These are phyloP conservation scores for Neoaliturus tenellus DNA, from an alignment of 2,888 invertebrate genomes.

Conservation along the genomic window DNA sequence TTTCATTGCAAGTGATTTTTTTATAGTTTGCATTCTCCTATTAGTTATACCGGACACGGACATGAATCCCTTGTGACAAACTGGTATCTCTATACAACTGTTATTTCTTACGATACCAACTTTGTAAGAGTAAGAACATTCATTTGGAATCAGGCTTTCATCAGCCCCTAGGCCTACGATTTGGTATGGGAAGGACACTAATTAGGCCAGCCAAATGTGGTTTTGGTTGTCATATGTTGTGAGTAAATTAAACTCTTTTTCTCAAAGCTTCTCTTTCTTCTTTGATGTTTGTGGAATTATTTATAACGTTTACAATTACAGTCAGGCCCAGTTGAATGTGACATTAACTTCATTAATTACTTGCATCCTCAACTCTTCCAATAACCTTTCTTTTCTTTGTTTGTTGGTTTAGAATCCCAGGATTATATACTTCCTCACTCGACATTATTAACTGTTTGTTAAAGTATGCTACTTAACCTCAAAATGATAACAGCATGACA, in stretches of 20 bases:
- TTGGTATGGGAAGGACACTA: conserved; percentile 16
- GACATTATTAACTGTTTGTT: conserved; percentile 16
- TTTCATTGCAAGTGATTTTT: conserved; percentile 15
- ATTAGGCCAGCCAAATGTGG: conserved; percentile 28
- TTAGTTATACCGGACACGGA: conserved; percentile 43
- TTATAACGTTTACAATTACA: conserved; percentile 45
- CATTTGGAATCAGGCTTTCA: conserved; percentile 13
- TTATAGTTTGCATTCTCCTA: conserved; percentile 24
- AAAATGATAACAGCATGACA: too few species aligned
- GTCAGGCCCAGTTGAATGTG: conserved; percentile 38
- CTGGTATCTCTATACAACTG: conserved; percentile 30
- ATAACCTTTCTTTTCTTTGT: conserved; percentile 43
- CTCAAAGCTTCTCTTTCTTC: neutral
- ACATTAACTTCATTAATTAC: neutral
- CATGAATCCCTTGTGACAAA: conserved; percentile 47
- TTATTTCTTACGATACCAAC: conserved; percentile 25
- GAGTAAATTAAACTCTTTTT: conserved; percentile 37
- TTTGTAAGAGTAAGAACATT: conserved; percentile 46
- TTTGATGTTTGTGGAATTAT: conserved; percentile 8
- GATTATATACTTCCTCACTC: conserved; percentile 30
- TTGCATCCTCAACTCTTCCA: conserved; percentile 28
- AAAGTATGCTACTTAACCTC: too few species aligned
- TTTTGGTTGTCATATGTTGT: conserved; percentile 36
- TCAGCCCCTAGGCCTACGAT: conserved; percentile 32
- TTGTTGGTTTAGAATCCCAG: conserved; percentile 7